These are phyloP conservation scores for Lycaena phlaeas DNA, from an alignment of 2,888 invertebrate genomes.

Conservation along the genomic window DNA sequence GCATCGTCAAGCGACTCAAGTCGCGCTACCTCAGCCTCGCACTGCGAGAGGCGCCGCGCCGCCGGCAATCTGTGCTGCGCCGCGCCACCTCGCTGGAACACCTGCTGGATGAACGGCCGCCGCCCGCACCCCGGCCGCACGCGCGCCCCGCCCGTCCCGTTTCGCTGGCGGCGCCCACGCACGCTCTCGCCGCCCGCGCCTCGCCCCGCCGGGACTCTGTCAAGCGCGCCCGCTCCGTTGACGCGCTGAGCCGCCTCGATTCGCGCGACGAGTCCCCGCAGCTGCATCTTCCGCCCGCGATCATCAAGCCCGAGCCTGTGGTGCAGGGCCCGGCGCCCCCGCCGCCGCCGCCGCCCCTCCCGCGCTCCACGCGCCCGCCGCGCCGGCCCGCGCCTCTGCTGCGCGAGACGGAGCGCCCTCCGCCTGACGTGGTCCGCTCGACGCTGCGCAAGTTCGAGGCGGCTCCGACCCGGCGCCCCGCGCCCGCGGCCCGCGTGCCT, in stretches of 20 bases:
- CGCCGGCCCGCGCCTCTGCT: constrained; percentile 75
- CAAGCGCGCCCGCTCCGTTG: constrained; percentile 90
- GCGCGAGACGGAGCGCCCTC: constrained; percentile 86
- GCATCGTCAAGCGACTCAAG: constrained; percentile 90
- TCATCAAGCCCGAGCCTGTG: constrained; percentile 37
- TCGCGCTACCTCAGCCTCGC: constrained; percentile 90
- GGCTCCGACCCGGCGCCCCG: constrained; percentile 69
- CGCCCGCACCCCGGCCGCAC: constrained; percentile 37
- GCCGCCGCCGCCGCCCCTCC: constrained; percentile 63
- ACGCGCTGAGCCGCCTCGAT: constrained; percentile 82
- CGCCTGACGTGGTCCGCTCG: constrained; percentile 90
- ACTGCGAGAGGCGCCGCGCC: constrained; percentile 80
- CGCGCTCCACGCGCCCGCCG: constrained; percentile 41
- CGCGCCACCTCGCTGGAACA: constrained; percentile 90
- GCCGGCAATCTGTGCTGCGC: constrained; percentile 80
- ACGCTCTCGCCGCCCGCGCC: constrained; percentile 26
- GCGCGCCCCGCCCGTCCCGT: constrained; percentile 37
- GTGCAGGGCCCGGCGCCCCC: constrained; percentile 53
- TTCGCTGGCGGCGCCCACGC: constrained; percentile 36
- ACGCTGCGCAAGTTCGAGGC: constrained; percentile 89
- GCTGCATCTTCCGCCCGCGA: constrained; percentile 80
- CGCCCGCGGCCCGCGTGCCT: constrained; percentile 63
- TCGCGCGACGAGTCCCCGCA: constrained; percentile 77
- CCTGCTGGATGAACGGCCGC: constrained; percentile 78
- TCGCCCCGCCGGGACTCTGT: constrained; percentile 74